Evolutionary conservation across 2,113 vertebrate genomes (phyloP), one percentile per base, ranked within the genome.

Genomic region (Heterochromis multidens): DNA sequence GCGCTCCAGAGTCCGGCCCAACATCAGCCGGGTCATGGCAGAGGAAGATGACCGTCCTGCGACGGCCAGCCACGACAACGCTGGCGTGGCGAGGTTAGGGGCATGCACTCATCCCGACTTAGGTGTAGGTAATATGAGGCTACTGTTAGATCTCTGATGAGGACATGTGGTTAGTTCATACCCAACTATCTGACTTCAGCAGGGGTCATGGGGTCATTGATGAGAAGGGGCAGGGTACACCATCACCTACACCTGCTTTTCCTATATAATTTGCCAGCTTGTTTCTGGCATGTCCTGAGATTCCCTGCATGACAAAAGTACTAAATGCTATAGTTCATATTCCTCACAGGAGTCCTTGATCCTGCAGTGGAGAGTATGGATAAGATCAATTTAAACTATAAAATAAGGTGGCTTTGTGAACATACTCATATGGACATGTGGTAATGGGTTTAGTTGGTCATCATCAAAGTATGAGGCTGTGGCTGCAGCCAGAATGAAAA

Each of bases 21-120:
- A 95, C 96, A 98, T 97, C 97, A 99, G 95, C 96, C 99, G 99
- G 97, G 97, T 98, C 99, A 99, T 99, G 98, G 98, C 98, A 97
- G 91, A 94, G 86, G 93, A 85, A 85, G 87, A 83, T 31, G 89
- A 89, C 89, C 91, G 88, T 87, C 81, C 88, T 37, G 82, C 65
- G 87, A 90, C 91, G 91, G 93, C 90, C 94, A 93, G 91, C 96
- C 94, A 90, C 89, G 84, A 84, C 88, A 85, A 87, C 31, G 88
- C 84, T 83, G 91, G 89, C 91, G 84, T 77, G 80, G 86, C 52
- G 49, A 33, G 13, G 88, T 80, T 92, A 93, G 23, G 67, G 82
- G 83, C 89, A 88, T 87, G 83, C 77, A 29, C 77, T 90, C 93
- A 94, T 89, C 60, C 19, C 21, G 3, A 4, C 0, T 4, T 63